Base-by-base conservation (phyloP, 1,140 invertebrate species). In the Drosophila mojavensis region DNA sequence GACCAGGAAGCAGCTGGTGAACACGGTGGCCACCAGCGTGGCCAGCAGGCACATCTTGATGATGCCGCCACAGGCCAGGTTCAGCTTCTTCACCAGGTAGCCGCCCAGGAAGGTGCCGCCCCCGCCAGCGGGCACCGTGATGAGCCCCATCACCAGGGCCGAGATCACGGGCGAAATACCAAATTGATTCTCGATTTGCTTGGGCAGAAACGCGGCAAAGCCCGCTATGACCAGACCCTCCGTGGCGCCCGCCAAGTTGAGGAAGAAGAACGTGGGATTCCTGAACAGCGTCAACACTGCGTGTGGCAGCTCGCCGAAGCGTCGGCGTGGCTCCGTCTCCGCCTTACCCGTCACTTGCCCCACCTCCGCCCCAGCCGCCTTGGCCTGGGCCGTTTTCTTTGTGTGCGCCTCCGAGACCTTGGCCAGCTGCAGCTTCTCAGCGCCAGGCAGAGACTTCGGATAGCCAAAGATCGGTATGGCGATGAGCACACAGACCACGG, bases 101-200 rank as follows among this genome's bases (percentile, higher is more conserved):
- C 96, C 96, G 36, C 97, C 96, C 1, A 96, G 84, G 81, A 97
- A 96, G 4, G 96, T 97, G 13, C 96, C 97, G 1, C 96, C 96
- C 2, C 95, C 95, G 0, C 96, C 96, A 1, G 95, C 95, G 0
- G 96, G 96, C 5, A 96, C 95, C 0, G 94, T 95, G 7, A 96
- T 94, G 30, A 96, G 84, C 41, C 96, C 96, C 92, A 97, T 95
- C 66, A 97, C 92, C 51, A 96, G 83, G 11, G 96, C 96, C 3
- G 96, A 96, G 28, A 93, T 93, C 48, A 95, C 95, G 0, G 96
- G 95, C 33, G 94, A 95, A 7, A 97, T 94, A 75, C 95, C 95
- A 80, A 97, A 97, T 92, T 97, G 96, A 91, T 96, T 96, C 92
- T 98, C 96, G 54, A 97, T 96, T 60, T 96, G 94, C 90, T 97